Base-by-base conservation (phyloP, 2,888 invertebrate species). In the Cordylochernes scorpioides region DNA sequence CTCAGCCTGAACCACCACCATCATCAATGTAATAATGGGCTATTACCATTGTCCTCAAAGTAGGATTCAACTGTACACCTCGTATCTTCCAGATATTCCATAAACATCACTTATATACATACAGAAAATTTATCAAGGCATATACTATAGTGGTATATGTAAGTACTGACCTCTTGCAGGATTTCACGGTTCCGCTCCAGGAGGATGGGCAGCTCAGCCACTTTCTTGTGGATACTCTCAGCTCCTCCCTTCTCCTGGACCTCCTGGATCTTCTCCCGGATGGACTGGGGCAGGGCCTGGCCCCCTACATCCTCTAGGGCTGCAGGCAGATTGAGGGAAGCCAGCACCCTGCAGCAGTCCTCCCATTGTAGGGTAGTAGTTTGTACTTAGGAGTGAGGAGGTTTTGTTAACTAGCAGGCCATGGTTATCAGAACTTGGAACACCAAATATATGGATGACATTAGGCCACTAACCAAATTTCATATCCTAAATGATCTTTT, bases 241-340 rank as follows among this genome's bases (percentile, higher is more conserved):
- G 74, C 59, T 1, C 91, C 88, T 24, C 86, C 86, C 31, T 66
- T 62, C 17, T 62, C 62, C 38, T 67, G 64, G 25, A 91, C 67
- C 40, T 66, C 64, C 27, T 63, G 63, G 2, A 84, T 73, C 55
- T 88, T 88, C 42, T 74, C 75, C 32, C 71, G 58, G 38, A 97
- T 60, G 9, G 86, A 84, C 30, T 71, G 78, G 1, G 97, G 94
- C 43, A 94, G 61, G 17, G 63, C 65, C 28, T 66, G 65, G 22
- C 66, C 64, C 42, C 64, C 64, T 5, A 65, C 63, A 42, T 68
- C 69, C 58, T 97, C 94, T 32, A 94, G 64, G 29, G 88, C 82
- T n/a, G 91, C 94, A 6, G 97, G 94, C 46, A 97, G 64, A 60
- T 84, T 91, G 41, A 94, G 60, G 35, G 82, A 82, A 1, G 88